These are phyloP conservation scores for Bufo gargarizans DNA, from an alignment of 2,113 vertebrate species.

Conservation along the genomic window DNA sequence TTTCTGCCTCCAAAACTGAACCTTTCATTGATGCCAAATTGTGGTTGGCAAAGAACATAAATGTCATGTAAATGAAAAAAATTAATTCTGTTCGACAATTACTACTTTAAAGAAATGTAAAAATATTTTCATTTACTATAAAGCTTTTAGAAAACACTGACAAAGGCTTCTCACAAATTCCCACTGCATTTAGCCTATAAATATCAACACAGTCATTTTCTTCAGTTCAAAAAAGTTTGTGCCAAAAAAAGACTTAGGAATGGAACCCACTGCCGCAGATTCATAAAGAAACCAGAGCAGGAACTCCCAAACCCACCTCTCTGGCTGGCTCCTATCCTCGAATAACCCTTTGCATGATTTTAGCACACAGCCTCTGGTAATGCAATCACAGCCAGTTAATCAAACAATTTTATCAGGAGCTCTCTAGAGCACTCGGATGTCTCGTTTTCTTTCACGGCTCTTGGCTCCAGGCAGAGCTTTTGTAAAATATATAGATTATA, in stretches of 20 bases:
- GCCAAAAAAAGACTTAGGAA: constrained; percentile 47
- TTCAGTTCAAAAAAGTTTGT: background rate
- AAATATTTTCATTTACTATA: background rate
- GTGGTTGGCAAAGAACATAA: background rate
- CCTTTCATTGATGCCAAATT: background rate
- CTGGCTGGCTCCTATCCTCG: constrained; percentile 49
- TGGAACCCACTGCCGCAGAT: constrained; percentile 39
- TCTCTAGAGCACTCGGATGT: constrained; percentile 29
- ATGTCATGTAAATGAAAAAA: background rate
- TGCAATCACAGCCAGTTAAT: constrained; percentile 49
- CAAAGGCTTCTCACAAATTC: constrained; percentile 12
- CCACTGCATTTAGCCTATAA: constrained; percentile 5
- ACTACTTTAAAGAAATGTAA: background rate
- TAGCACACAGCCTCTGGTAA: constrained; percentile 48
- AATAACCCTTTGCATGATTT: constrained; percentile 51
- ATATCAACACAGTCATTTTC: constrained; percentile 34
- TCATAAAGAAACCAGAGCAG: constrained; percentile 44
- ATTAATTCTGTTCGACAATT: background rate
- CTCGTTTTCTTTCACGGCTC: constrained; percentile 44
- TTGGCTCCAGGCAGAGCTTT: constrained; percentile 54
- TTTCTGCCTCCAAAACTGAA: background rate
- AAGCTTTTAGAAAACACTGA: background rate
- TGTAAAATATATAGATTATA: constrained; percentile 55
- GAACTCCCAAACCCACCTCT: constrained; percentile 39
- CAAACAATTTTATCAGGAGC: constrained; percentile 50